phyloP scores from a whole-genome alignment of 2,113 vertebrate species.

The Myodes glareolus region DNA sequence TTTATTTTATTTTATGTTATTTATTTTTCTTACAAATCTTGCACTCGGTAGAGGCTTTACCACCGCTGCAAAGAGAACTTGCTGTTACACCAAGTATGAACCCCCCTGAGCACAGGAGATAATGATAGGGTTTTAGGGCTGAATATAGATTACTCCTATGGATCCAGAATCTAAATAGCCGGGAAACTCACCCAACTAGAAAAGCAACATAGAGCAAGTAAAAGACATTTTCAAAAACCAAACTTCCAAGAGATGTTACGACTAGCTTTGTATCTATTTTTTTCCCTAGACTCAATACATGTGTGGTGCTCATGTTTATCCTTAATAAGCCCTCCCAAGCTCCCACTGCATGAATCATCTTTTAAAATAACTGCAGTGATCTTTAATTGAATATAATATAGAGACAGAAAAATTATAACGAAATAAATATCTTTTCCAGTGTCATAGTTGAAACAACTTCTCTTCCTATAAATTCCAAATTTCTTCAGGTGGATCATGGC shows the following conservation, averaged over 20 bases:
- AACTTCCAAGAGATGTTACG: slow-evolving; percentile 35
- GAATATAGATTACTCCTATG: slow-evolving; percentile 74
- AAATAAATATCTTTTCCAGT: slow-evolving; percentile 18
- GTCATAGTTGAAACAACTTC: slow-evolving; percentile 21
- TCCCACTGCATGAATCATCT: background rate
- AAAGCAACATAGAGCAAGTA: slow-evolving; percentile 61
- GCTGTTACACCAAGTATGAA: slow-evolving; percentile 66
- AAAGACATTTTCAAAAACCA: slow-evolving; percentile 33
- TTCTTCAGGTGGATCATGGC: background rate
- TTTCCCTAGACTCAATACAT: slow-evolving; percentile 13
- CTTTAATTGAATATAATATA: slow-evolving; percentile 21
- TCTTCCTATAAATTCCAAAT: slow-evolving; percentile 48
- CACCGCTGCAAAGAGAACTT: slow-evolving; percentile 57
- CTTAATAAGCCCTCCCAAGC: background rate
- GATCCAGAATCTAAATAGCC: slow-evolving; percentile 73
- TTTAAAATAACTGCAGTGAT: slow-evolving; percentile 8
- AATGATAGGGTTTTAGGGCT: slow-evolving; percentile 72
- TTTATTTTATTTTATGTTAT: too few species aligned
- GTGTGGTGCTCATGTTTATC: background rate
- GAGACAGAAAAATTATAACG: slow-evolving; percentile 21
- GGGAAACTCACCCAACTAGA: slow-evolving; percentile 62
- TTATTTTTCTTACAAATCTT: slow-evolving; percentile 55
- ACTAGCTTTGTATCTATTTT: slow-evolving; percentile 8
- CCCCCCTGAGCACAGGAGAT: slow-evolving; percentile 52
- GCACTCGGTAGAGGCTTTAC: slow-evolving; percentile 48